Evolutionary conservation across 2,797 vertebrate species (phyloP).

Genomic region (Pseudomugil tenellus): DNA sequence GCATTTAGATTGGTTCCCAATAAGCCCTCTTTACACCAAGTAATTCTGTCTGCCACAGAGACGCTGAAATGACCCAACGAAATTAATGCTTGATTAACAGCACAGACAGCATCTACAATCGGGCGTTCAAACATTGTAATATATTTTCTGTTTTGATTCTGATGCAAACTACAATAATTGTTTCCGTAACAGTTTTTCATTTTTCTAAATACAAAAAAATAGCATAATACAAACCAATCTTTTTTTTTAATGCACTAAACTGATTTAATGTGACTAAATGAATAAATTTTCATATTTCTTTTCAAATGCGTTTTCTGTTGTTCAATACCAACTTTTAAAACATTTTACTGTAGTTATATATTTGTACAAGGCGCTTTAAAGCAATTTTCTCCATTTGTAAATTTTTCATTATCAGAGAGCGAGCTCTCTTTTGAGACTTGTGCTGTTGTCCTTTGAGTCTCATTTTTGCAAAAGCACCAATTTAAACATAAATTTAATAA

Average conservation of each 20-base stretch:
- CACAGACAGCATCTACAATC: background rate
- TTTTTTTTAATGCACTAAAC: background rate
- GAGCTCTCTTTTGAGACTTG: too few relatives aligned
- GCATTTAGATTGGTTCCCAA: slow-evolving; percentile 3
- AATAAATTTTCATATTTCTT: background rate
- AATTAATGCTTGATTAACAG: background rate
- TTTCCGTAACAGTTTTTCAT: background rate
- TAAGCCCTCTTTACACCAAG: background rate
- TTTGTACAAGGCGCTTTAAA: too few relatives aligned
- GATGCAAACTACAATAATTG: background rate
- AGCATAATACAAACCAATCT: background rate
- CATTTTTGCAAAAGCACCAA: too few relatives aligned
- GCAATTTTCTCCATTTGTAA: too few relatives aligned
- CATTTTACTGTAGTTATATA: too few relatives aligned
- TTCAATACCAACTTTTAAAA: too few relatives aligned
- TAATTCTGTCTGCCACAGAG: slow-evolving; percentile 1
- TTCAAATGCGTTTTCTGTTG: background rate
- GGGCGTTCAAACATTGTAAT: background rate
- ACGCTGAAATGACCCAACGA: background rate
- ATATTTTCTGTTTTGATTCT: background rate
- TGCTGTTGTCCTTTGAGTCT: too few relatives aligned
- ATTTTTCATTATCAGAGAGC: too few relatives aligned
- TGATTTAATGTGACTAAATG: background rate
- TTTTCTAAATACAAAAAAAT: background rate
- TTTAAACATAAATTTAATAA: too few relatives aligned